These are phyloP conservation scores for Loris lydekkerianus DNA, from an alignment of 2,797 vertebrate species.

Conservation along the genomic window DNA sequence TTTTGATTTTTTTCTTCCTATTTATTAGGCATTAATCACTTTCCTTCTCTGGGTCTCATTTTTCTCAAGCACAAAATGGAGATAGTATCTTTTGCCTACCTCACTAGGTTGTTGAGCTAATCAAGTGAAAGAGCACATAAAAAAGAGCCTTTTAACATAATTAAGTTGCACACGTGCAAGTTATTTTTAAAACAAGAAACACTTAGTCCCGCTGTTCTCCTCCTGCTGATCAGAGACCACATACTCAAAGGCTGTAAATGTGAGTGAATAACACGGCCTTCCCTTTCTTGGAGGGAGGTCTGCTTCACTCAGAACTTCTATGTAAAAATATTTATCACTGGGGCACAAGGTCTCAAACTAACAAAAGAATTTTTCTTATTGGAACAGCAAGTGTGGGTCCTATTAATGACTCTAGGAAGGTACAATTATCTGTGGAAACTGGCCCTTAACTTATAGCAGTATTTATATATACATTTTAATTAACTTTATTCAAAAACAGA, in stretches of 20 bases:
- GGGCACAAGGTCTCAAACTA: background rate
- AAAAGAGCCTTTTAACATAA: constrained; percentile 40
- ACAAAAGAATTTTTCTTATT: background rate
- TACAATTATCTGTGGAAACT: constrained; percentile 3
- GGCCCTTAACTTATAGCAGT: background rate
- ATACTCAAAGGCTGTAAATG: background rate
- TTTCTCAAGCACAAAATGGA: constrained; percentile 41
- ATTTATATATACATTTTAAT: background rate
- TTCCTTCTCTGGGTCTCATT: background rate
- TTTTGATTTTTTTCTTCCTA: background rate
- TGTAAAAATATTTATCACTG: background rate
- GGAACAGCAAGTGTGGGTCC: background rate
- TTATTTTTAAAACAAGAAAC: constrained; percentile 47
- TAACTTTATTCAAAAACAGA: background rate
- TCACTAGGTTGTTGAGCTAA: background rate
- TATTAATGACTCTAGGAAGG: background rate
- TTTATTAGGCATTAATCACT: background rate
- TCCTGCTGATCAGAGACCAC: background rate
- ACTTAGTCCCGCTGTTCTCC: background rate
- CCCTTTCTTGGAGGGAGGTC: background rate
- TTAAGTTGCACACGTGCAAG: background rate
- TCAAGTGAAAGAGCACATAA: background rate
- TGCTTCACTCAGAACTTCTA: background rate
- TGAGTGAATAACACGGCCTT: background rate
- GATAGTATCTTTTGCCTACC: background rate